phyloP scores from a whole-genome alignment of 2,113 vertebrate species.

The Spea multiplicata region DNA sequence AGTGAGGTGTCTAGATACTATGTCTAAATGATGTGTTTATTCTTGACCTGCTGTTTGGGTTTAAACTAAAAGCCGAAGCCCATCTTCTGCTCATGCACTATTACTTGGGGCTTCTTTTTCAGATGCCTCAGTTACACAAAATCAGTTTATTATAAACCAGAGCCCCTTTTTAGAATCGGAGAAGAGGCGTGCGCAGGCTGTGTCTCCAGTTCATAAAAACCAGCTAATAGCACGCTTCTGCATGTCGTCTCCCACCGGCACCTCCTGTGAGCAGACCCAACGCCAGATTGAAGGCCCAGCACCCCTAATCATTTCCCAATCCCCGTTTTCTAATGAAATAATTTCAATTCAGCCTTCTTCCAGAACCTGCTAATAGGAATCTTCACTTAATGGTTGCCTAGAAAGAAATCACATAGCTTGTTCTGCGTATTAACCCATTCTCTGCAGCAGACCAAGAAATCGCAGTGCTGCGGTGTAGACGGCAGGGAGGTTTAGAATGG shows the following conservation, averaged over 20 bases:
- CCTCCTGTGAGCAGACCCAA: conserved; percentile 28
- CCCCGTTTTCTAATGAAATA: conserved; percentile 41
- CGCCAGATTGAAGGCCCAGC: conserved; percentile 28
- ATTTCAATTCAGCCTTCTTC: conserved; percentile 20
- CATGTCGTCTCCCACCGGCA: conserved; percentile 10
- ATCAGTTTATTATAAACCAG: conserved; percentile 16
- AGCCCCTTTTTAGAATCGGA: conserved; percentile 12
- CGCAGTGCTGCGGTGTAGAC: too few relatives aligned
- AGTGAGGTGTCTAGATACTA: conserved; percentile 36
- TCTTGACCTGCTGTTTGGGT: conserved; percentile 33
- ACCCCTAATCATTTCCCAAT: conserved; percentile 31
- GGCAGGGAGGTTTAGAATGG: not conserved
- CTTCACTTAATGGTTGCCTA: conserved; percentile 13
- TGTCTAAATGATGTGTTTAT: conserved; percentile 43
- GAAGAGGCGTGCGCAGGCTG: conserved; percentile 7
- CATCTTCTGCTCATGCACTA: conserved; percentile 23
- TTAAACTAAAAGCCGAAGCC: conserved; percentile 15
- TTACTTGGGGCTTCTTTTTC: conserved; percentile 22
- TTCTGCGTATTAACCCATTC: conserved; percentile 21
- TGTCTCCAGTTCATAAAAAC: conserved; percentile 29
- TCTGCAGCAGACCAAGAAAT: not conserved
- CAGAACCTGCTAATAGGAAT: conserved; percentile 28
- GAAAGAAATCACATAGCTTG: not conserved
- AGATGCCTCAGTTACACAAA: not conserved
- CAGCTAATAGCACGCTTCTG: conserved; percentile 21